Conservation (phyloP, 2,797 vertebrate species). For the Thripadectes ignobilis region DNA sequence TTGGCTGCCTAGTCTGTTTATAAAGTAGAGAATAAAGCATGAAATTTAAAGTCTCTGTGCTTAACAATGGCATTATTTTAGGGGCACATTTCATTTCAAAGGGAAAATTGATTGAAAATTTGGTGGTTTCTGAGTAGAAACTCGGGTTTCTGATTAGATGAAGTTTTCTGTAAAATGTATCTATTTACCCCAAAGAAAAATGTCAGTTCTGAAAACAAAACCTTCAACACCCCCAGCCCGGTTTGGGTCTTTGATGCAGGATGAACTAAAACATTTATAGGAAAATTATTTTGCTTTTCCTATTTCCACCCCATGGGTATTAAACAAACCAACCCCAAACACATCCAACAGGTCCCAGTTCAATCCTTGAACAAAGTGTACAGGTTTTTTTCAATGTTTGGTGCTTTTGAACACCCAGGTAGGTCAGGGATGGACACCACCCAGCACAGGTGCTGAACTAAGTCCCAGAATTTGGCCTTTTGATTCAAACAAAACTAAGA, state of each 20-base stretch:
- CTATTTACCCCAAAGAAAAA: neutral
- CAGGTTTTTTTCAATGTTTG: neutral
- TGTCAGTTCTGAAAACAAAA: neutral
- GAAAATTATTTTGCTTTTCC: neutral
- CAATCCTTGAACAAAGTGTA: neutral
- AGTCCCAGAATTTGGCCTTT: neutral
- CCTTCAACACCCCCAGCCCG: neutral
- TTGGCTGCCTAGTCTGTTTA: neutral
- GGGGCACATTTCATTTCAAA: constrained; percentile 1
- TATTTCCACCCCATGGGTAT: neutral
- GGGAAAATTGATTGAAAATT: neutral
- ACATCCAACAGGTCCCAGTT: neutral
- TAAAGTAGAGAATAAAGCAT: constrained; percentile 6
- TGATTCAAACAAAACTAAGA: neutral
- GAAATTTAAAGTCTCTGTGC: constrained; percentile 33
- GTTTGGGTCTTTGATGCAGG: neutral
- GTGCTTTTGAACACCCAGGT: neutral
- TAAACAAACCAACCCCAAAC: neutral
- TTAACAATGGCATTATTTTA: constrained; percentile 47
- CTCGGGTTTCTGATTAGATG: neutral
- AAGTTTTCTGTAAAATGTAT: neutral
- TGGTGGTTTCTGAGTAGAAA: neutral
- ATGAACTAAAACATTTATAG: neutral
- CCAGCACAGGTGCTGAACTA: neutral
- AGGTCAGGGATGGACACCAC: neutral